phyloP scores from a whole-genome alignment of 2,797 vertebrate genomes.

The Agapornis canus region DNA sequence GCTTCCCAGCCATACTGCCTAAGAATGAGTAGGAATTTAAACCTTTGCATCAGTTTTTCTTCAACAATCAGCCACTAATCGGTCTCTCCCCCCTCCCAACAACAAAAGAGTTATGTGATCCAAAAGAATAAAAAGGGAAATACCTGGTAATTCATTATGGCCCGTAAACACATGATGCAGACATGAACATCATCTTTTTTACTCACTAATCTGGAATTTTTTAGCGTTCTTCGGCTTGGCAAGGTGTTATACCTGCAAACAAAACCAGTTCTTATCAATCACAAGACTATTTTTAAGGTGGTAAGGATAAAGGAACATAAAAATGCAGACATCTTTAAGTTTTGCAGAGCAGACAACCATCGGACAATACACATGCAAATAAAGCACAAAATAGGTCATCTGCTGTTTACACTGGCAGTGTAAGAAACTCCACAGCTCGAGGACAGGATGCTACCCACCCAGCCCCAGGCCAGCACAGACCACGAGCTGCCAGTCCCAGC shows the following conservation, averaged over 20 bases:
- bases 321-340: accelerated
- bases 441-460: background rate
- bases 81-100: background rate
- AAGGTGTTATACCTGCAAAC: slow-evolving; percentile 89
- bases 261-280: background rate
- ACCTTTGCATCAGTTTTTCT: accelerated
- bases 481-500: background rate
- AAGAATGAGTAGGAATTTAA: accelerated
- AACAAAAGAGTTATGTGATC: accelerated
- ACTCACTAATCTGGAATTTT: slow-evolving; percentile 92
- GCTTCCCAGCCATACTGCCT: background rate
- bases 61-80: background rate
- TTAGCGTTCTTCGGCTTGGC: slow-evolving; percentile 91
- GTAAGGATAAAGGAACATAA: background rate
- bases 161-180: slow-evolving; percentile 95
- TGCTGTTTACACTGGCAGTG: background rate
- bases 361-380: accelerated
- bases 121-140: background rate
- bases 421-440: background rate
- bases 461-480: background rate
- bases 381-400: accelerated
- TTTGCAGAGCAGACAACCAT: background rate
- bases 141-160: slow-evolving; percentile 99
- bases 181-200: slow-evolving; percentile 98
- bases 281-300: accelerated